Base-by-base conservation (phyloP, 2,888 invertebrate genomes). In the Mythimna impura region DNA sequence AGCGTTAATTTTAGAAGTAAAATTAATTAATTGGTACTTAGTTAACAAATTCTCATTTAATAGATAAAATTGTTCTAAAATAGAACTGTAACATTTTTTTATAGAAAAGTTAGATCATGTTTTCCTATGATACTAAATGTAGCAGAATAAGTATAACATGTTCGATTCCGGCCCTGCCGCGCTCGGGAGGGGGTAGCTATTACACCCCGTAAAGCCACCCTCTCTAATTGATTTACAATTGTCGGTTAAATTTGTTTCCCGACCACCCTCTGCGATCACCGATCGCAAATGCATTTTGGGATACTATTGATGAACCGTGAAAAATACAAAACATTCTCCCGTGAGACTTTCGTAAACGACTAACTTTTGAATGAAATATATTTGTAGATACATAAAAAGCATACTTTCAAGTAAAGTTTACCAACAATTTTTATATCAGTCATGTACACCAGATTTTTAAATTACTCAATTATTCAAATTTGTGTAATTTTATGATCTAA, bases 201-300 rank as follows among this genome's bases (percentile, higher is more conserved):
- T 94, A 93, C 94, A 93, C 95, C 95, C 94, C 92, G 88, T 91
- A 91, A 92, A 91, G 92, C 95, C 95, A 93, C 95, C 95, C 95
- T 90, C 93, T 94, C 94, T 96, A 96, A 96, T 96, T 96, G 96
- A 96, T 96, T 96, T 96, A 96, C 96, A 96, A 96, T 96, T 96
- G 96, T 95, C 94, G 95, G 95, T 94, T 95, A 95, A 96, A 96
- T 96, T 96, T 96, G 96, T 96, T 95, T 96, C 94, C 95, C 94
- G 92, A 94, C 93, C 93, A 91, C 95, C 95, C 94, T 87, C 88
- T 80, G 91, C 89, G 93, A 95, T 94, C 94, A 93, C 87, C 89
- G 92, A 93, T 93, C 92, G 91, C 90, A 91, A 93, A 93, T 92
- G 92, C 93, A 90, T 90, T 89, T 90, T 86, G 81, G 81, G 81